A percentile compares a stretch with the other conserved stretches of the same genome.
Evolutionary conservation across 2,888 invertebrate genomes (phyloP).

Genomic region (Brachyptera risi): DNA sequence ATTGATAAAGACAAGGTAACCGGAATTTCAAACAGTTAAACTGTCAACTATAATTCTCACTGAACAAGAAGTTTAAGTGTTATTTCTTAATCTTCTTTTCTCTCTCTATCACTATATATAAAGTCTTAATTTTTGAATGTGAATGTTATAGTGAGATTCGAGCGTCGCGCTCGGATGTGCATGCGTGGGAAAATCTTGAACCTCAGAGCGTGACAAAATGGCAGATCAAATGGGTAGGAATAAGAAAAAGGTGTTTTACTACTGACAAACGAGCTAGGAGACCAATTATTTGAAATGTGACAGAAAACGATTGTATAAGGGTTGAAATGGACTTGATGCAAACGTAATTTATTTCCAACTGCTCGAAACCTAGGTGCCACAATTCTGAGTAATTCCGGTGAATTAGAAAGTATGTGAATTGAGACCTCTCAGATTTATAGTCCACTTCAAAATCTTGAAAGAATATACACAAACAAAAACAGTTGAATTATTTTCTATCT

Average conservation of each 20-base stretch:
- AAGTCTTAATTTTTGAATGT: conserved; percentile 6
- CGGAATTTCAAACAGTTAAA: conserved; percentile 6
- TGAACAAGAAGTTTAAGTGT: conserved; percentile 12
- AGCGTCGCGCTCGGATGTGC: conserved; percentile 6
- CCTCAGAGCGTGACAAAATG: conserved; percentile 26
- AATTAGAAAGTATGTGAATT: background rate
- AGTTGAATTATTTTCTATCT: too few species aligned
- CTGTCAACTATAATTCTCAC: conserved; percentile 9
- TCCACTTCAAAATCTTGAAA: background rate
- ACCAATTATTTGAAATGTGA: conserved; percentile 12
- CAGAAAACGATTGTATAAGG: background rate
- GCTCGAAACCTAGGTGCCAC: background rate
- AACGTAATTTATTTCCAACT: background rate
- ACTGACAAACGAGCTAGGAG: conserved; percentile 13
- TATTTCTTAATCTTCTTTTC: conserved; percentile 13
- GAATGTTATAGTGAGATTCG: background rate
- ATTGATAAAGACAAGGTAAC: conserved; percentile 3
- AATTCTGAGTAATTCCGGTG: background rate
- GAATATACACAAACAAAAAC: background rate
- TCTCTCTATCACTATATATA: too few species aligned
- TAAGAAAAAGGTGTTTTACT: conserved; percentile 2
- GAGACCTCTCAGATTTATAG: background rate
- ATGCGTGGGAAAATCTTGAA: conserved; percentile 21
- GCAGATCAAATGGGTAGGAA: conserved; percentile 24
- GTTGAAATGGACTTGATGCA: background rate